Conservation (phyloP, 2,888 invertebrate genomes). For the Villa cingulata region DNA sequence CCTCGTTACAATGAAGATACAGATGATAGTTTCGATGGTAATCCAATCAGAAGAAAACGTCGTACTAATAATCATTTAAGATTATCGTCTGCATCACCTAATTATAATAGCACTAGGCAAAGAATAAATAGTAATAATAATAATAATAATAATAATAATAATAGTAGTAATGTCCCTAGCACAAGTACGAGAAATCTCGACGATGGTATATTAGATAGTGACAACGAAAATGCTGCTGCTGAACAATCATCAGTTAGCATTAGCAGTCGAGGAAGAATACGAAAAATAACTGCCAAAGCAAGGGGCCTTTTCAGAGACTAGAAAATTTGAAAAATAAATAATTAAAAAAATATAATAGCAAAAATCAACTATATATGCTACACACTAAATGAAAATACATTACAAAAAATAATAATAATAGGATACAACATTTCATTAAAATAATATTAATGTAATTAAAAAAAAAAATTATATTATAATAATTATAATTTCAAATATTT, state of each 20-base stretch:
- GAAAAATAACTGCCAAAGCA: constrained; percentile 69
- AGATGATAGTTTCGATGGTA: constrained; percentile 37
- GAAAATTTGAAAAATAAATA: constrained; percentile 2
- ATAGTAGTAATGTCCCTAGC: constrained; percentile 9
- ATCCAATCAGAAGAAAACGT: constrained; percentile 4
- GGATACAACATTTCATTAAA: no score
- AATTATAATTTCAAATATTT: no score
- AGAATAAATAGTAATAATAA: constrained; percentile 5
- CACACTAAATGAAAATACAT: no score
- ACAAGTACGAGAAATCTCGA: constrained; percentile 8
- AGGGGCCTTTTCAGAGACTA: constrained; percentile 45
- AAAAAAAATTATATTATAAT: no score
- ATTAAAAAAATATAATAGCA: background rate
- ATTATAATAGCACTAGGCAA: constrained; percentile 4
- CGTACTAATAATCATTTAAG: constrained; percentile 7
- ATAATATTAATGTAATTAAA: no score
- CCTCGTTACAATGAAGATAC: constrained; percentile 47
- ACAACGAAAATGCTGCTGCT: constrained; percentile 21
- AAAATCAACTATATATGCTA: no score
- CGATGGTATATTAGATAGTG: constrained; percentile 20
- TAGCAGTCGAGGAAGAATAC: constrained; percentile 71
- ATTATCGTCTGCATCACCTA: constrained; percentile 8
- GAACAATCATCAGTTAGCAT: constrained; percentile 40
- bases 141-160: constrained; percentile 2
- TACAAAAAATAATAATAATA: no score